Conservation (phyloP, 1,140 invertebrate species). For the Teleogryllus occipitalis region DNA sequence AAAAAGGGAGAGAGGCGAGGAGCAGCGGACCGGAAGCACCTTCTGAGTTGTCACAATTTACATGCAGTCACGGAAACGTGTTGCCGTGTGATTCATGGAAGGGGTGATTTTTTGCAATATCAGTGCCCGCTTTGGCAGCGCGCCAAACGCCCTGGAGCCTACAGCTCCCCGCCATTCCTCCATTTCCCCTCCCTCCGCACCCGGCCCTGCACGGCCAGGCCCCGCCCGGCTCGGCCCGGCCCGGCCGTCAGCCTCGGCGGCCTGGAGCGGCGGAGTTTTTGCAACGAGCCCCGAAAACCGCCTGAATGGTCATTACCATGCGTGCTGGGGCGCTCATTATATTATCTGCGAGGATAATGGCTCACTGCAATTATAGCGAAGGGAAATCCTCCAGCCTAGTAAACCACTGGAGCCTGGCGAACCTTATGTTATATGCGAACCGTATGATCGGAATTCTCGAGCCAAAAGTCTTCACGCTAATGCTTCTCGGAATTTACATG, state of each 20-base stretch:
- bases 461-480: too few relatives aligned
- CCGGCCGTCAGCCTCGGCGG: too few relatives aligned
- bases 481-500: too few relatives aligned
- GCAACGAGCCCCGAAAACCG: not conserved
- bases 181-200: not conserved
- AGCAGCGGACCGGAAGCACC: not conserved
- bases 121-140: not conserved
- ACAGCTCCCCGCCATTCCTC: not conserved
- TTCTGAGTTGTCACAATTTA: not conserved
- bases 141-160: not conserved
- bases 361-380: not conserved
- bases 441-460: too few relatives aligned
- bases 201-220: too few relatives aligned
- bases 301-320: not conserved
- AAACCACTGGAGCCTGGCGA: not conserved
- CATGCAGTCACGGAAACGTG: not conserved
- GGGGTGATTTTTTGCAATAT: not conserved
- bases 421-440: not conserved
- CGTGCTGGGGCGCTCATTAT: not conserved
- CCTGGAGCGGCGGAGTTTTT: not conserved
- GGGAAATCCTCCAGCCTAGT: not conserved
- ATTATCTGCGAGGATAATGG: not conserved
- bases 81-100: not conserved
- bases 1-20: not conserved
- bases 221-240: too few relatives aligned